Conservation (phyloP, 1,140 invertebrate species). For the Polypedilum pembai region DNA sequence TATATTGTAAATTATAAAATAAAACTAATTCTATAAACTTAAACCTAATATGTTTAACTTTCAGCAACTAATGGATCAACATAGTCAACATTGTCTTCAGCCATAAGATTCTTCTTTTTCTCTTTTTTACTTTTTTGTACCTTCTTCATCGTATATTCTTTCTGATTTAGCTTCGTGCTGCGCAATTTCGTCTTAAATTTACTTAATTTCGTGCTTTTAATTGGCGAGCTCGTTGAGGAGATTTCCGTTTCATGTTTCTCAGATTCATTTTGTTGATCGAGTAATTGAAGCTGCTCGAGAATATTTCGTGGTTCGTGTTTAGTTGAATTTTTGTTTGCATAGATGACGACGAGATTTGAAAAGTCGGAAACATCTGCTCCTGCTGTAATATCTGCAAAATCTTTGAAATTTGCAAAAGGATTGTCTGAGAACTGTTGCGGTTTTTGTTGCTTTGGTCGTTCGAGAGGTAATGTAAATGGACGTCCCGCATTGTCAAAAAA, state of each 20-base stretch:
- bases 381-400: constrained; percentile 80
- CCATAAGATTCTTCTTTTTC: constrained; percentile 30
- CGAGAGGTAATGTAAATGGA: background rate
- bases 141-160: constrained; percentile 51
- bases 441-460: background rate
- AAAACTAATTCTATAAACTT: background rate
- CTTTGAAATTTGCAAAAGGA: constrained; percentile 79
- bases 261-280: constrained; percentile 52
- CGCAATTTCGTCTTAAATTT: constrained; percentile 58
- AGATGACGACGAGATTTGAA: constrained; percentile 73
- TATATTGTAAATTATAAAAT: background rate
- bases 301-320: constrained; percentile 65
- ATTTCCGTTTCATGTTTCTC: constrained; percentile 36
- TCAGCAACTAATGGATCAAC: constrained; percentile 59
- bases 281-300: constrained; percentile 64
- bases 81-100: constrained; percentile 30
- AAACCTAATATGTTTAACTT: constrained; percentile 44
- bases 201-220: constrained; percentile 44
- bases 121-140: constrained; percentile 42
- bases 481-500: background rate
- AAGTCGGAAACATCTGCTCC: constrained; percentile 65
- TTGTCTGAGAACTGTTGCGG: constrained; percentile 49
- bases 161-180: constrained; percentile 52
- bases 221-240: constrained; percentile 29
- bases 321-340: constrained; percentile 65